These are phyloP conservation scores for Macrobrachium rosenbergii DNA, from an alignment of 1,140 invertebrate genomes.

Conservation along the genomic window DNA sequence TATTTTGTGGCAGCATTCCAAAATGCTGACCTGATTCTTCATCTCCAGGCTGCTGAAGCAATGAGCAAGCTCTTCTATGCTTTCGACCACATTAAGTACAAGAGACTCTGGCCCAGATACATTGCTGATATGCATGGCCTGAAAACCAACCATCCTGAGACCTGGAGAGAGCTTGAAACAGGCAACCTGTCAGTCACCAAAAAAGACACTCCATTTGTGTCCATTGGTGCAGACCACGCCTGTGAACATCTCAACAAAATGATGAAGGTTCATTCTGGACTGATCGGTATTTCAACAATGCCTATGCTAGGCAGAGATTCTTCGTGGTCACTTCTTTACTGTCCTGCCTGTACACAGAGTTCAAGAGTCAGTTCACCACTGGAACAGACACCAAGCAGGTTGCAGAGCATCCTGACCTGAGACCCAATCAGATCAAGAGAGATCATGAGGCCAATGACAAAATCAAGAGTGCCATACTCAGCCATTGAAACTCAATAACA, in stretches of 20 bases:
- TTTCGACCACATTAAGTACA: not conserved
- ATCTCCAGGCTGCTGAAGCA: no score
- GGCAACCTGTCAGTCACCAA: conserved; percentile 21
- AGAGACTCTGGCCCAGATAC: conserved; percentile 10
- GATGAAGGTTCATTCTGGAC: conserved; percentile 8
- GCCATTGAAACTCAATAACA: not conserved
- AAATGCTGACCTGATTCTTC: not conserved
- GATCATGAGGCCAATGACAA: not conserved
- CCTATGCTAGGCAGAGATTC: conserved; percentile 58
- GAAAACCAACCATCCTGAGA: conserved; percentile 24
- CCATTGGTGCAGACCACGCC: conserved; percentile 13
- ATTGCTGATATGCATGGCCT: conserved; percentile 24
- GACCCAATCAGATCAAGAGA: not conserved
- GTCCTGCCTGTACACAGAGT: not conserved
- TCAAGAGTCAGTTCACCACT: no score
- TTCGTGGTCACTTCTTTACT: conserved; percentile 61
- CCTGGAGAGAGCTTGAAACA: conserved; percentile 24
- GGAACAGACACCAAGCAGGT: no score
- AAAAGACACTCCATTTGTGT: conserved; percentile 3
- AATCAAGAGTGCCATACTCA: conserved; percentile 7
- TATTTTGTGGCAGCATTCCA: conserved; percentile 18
- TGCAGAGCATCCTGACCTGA: no score
- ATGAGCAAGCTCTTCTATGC: no score
- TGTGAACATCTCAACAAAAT: conserved; percentile 30
- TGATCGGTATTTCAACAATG: conserved; percentile 52